Conservation (phyloP, 2,888 invertebrate species). For the Agrochola lota region DNA sequence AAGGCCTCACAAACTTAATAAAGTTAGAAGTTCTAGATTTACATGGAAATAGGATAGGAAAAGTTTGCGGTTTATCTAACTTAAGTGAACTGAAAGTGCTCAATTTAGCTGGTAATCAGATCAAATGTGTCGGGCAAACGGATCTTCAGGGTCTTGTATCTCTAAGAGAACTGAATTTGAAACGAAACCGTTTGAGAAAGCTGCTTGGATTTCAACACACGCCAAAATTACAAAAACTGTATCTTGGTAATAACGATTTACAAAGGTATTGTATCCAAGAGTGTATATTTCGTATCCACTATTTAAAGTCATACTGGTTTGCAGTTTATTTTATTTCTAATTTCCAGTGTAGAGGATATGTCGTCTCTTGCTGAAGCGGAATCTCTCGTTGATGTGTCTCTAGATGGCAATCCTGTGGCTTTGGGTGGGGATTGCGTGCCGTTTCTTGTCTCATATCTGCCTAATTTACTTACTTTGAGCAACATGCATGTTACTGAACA, state of each 20-base stretch:
- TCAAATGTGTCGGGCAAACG: constrained; percentile 93
- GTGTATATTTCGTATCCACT: neutral
- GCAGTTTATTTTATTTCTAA: constrained; percentile 3
- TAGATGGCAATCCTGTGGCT: constrained; percentile 96
- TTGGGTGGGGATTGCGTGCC: constrained; percentile 95
- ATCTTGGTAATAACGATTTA: constrained; percentile 95
- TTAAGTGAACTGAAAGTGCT: constrained; percentile 96
- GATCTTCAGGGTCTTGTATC: constrained; percentile 95
- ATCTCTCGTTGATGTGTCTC: constrained; percentile 95
- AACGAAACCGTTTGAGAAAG: constrained; percentile 95
- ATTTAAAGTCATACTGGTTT: neutral
- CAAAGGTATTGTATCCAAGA: constrained; percentile 83
- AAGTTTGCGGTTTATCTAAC: constrained; percentile 92
- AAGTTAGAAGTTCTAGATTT: constrained; percentile 97
- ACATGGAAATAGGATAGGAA: constrained; percentile 97
- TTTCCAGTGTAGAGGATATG: constrained; percentile 95
- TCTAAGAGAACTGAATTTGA: constrained; percentile 96
- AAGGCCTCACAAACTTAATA: constrained; percentile 92
- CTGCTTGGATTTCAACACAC: constrained; percentile 95
- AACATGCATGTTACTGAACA: constrained; percentile 95
- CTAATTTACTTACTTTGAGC: constrained; percentile 93
- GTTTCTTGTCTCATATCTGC: constrained; percentile 95
- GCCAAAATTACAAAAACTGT: constrained; percentile 94
- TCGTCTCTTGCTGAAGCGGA: constrained; percentile 94
- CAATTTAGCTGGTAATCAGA: constrained; percentile 97